A percentile compares a stretch with the other conserved stretches of the same genome.
Conservation (phyloP, 2,113 vertebrate genomes). For the Megaleporinus macrocephalus region DNA sequence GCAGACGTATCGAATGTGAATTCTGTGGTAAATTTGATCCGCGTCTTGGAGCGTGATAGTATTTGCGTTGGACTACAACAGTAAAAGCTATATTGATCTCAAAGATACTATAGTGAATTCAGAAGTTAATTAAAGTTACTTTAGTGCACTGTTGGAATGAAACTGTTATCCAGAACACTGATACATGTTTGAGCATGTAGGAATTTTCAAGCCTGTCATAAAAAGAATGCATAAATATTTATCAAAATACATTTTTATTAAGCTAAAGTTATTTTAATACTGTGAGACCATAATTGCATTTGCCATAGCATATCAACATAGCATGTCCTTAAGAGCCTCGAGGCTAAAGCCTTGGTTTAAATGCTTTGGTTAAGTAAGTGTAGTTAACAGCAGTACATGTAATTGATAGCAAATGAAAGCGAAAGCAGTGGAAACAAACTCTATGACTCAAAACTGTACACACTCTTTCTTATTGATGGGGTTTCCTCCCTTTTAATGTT, state of each 20-base stretch:
- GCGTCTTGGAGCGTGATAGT: not conserved
- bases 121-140: not conserved
- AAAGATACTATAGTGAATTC: not conserved
- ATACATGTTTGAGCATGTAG: not conserved
- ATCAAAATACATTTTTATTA: not conserved
- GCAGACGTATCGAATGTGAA: slow-evolving; percentile 20
- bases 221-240: not conserved
- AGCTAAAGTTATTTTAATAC: not conserved
- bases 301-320: not conserved
- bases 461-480: too few species aligned
- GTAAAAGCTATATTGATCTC: not conserved
- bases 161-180: not conserved
- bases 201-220: too few species aligned
- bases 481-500: too few species aligned
- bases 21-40: not conserved
- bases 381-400: too few species aligned
- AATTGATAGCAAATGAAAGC: too few species aligned
- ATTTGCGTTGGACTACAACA: not conserved
- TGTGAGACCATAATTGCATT: not conserved
- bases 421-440: too few species aligned
- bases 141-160: not conserved
- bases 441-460: too few species aligned
- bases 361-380: too few species aligned
- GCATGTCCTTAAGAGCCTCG: not conserved
- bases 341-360: not conserved